Percentiles rank a stretch among this genome's conserved stretches.
Evolutionary conservation across 1,140 invertebrate genomes (phyloP).

Genomic region (Saxidomus purpurata): DNA sequence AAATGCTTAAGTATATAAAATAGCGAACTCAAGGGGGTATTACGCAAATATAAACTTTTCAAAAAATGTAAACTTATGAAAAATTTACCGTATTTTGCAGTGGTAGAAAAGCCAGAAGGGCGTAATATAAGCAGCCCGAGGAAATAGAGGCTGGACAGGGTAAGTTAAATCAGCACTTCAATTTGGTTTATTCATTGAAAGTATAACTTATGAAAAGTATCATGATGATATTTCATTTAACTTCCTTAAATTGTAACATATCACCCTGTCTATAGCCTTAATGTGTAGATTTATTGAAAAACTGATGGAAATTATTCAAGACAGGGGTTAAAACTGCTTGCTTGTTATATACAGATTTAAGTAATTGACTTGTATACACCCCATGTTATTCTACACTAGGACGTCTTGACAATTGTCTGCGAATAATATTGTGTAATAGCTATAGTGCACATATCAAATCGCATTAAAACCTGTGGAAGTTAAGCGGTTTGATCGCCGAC

Average conservation of each 20-base stretch:
- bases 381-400: not conserved
- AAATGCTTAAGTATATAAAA: too few relatives aligned
- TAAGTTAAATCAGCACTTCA: conserved; percentile 18
- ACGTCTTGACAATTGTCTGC: not conserved
- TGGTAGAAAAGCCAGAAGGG: conserved; percentile 61
- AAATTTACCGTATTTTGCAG: conserved; percentile 37
- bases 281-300: too few relatives aligned
- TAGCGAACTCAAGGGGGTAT: too few relatives aligned
- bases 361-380: not conserved
- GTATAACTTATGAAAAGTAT: too few relatives aligned
- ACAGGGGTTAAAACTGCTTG: not conserved
- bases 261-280: too few relatives aligned
- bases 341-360: not conserved
- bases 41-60: too few relatives aligned
- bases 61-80: too few relatives aligned
- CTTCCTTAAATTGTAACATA: too few relatives aligned
- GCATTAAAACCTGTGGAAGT: not conserved
- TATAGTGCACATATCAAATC: not conserved
- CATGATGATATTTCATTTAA: too few relatives aligned
- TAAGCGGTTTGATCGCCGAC: too few relatives aligned
- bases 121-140: conserved; percentile 54
- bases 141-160: conserved; percentile 63
- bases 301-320: too few relatives aligned
- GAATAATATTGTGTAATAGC: not conserved
- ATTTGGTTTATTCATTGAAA: not conserved